A percentile compares a stretch with the other conserved stretches of the same genome.
Evolutionary conservation across 2,113 vertebrate species (phyloP).

Genomic region (Odocoileus virginianus): DNA sequence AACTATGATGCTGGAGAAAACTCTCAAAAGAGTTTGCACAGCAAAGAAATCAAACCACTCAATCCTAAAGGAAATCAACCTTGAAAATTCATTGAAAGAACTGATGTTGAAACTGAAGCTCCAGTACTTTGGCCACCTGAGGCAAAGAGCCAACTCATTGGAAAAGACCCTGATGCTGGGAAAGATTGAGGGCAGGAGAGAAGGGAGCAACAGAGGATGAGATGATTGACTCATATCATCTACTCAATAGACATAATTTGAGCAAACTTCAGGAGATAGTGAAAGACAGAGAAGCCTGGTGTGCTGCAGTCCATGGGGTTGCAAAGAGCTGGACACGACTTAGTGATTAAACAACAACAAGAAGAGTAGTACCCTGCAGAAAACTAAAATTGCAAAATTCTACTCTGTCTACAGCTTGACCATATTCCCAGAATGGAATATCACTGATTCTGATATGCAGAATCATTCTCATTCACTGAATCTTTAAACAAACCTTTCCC

Average conservation of each 20-base stretch:
- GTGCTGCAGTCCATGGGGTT: background rate
- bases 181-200: background rate
- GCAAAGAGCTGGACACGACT: background rate
- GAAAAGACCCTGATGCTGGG: background rate
- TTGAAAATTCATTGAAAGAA: background rate
- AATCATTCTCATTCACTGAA: background rate
- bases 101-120: background rate
- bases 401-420: background rate
- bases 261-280: background rate
- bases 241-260: background rate
- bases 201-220: background rate
- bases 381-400: background rate
- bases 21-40: background rate
- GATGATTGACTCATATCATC: accelerated
- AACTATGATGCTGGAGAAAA: background rate
- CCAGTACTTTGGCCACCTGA: background rate
- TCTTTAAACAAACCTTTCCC: background rate
- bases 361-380: background rate
- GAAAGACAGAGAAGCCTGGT: background rate
- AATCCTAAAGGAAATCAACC: background rate
- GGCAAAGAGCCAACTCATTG: background rate
- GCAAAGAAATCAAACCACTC: background rate
- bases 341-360: background rate
- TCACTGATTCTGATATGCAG: background rate
- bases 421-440: background rate